phyloP scores from a whole-genome alignment of 2,797 vertebrate species.

The Anas flavirostris region DNA sequence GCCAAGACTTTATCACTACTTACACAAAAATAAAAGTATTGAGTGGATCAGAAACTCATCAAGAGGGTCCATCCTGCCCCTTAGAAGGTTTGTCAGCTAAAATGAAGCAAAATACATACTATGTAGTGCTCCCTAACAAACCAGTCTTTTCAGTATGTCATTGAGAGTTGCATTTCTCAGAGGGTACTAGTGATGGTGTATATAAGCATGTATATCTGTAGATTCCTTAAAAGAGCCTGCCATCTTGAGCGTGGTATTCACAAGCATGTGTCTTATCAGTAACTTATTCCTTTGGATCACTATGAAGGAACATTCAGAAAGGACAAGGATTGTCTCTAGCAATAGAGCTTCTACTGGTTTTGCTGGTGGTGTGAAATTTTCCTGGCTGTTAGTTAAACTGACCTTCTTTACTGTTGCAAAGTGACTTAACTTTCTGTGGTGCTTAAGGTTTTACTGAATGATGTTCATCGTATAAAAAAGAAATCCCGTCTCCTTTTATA shows the following conservation, averaged over 20 bases:
- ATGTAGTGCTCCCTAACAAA: not conserved
- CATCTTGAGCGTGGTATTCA: not conserved
- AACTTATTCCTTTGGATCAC: not conserved
- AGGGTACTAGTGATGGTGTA: fast-evolving
- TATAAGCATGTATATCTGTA: not conserved
- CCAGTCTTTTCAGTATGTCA: not conserved
- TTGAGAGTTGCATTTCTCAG: not conserved
- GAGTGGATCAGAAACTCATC: not conserved
- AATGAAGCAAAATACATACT: not conserved
- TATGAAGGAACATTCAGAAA: not conserved
- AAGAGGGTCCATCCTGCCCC: not conserved
- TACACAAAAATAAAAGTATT: not conserved
- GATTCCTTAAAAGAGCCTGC: not conserved
- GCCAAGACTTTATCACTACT: not conserved
- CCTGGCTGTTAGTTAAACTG: not conserved
- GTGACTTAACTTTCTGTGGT: not conserved
- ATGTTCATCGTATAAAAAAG: not conserved
- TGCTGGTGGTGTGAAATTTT: not conserved
- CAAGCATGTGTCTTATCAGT: fast-evolving
- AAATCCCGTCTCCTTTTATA: not conserved
- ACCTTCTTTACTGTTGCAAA: not conserved
- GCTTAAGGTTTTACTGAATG: not conserved
- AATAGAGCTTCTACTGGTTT: not conserved
- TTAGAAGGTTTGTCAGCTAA: not conserved
- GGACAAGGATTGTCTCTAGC: not conserved